Base-by-base conservation (phyloP, 2,888 invertebrate genomes). In the Tiliacea citrago region DNA sequence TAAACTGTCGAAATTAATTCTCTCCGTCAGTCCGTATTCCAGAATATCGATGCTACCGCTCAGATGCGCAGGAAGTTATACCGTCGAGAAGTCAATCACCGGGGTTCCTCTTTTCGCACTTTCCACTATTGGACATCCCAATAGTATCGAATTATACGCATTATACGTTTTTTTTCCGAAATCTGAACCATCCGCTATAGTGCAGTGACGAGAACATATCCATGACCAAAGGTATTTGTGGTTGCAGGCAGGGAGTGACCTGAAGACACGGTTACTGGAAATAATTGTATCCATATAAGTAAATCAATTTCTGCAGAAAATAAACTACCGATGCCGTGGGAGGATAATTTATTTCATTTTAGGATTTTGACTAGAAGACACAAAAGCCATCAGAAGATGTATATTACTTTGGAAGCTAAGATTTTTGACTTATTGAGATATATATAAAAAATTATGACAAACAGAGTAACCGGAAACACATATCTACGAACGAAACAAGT, bases 1-100 rank as follows among this genome's bases (percentile, higher is more conserved):
- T 6, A 68, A 45, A 55, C 13, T 13, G 47, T 62, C 63, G 12
- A 76, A 60, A 49, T 68, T 0, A 65, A 39, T 47, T 53, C 29
- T 35, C 4, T 55, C 0, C 12, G 6, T 16, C 4, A 0, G 3
- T 9, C 2, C 3, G 3, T 42, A n/a, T n/a, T 47, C 1, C 16
- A 16, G 10, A 49, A 42, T 49, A 29, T 1, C 2, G 29, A 16
- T 21, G 6, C n/a, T 24, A 53, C 9, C 0, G 53, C 9, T 53
- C 1, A 39, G 0, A 18, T 74, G 18, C 13, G 18, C 9, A 42
- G 10, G 0, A 51, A 5, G 4, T 6, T 6, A 9, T 57, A 7
- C 10, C 6, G 18, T 16, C 9, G 13, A 62, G 18, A 18, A 24
- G 35, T 16, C 35, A 5, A 5, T 21, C 3, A 24, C 24, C 13